phyloP scores from a whole-genome alignment of 2,797 vertebrate species.

The Myripristis jacobus region DNA sequence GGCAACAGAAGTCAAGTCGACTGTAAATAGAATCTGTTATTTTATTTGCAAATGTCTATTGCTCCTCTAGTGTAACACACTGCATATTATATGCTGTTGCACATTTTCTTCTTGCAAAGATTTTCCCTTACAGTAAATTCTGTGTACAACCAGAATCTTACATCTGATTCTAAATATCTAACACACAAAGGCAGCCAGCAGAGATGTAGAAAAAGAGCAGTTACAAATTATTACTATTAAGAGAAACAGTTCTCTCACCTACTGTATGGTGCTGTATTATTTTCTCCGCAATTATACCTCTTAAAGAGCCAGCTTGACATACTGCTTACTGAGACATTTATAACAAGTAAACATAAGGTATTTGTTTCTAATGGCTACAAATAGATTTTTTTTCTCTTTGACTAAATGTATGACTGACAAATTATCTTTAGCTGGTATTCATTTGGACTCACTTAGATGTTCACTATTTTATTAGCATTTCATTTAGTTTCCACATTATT shows the following conservation, averaged over 20 bases:
- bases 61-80: constrained; percentile 30
- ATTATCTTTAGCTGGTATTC: not conserved
- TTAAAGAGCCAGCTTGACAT: no score
- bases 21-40: constrained; percentile 62
- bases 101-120: constrained; percentile 27
- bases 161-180: constrained; percentile 1
- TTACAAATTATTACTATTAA: no score
- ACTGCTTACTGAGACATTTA: no score
- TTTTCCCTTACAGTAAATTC: constrained; percentile 22
- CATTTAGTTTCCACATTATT: not conserved
- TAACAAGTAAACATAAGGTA: no score
- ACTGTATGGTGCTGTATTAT: not conserved
- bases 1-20: constrained; percentile 43
- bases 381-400: not conserved
- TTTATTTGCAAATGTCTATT: constrained; percentile 66
- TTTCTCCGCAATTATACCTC: no score
- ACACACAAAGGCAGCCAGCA: constrained; percentile 6
- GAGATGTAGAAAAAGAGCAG: not conserved
- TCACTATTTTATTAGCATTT: constrained; percentile 1
- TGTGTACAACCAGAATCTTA: constrained; percentile 8
- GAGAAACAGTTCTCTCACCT: not conserved
- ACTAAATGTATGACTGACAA: not conserved
- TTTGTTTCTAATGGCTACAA: no score
- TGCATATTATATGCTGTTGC: constrained; percentile 18
- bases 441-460: not conserved